phyloP scores from a whole-genome alignment of 2,888 invertebrate genomes.

The Microplitis manilae region DNA sequence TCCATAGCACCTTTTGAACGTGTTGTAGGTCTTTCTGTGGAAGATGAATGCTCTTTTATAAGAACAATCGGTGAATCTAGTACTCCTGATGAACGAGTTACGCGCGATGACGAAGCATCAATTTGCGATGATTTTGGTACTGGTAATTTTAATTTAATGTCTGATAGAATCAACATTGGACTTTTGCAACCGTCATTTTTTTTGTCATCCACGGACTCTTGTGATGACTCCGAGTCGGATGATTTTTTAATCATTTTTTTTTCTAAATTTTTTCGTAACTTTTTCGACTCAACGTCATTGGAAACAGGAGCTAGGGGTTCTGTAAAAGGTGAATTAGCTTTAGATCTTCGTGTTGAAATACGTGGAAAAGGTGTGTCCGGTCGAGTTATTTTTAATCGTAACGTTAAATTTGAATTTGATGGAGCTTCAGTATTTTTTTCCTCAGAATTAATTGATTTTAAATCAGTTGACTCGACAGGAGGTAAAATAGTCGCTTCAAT shows the following conservation, averaged over 20 bases:
- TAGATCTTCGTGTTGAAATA: slow-evolving; percentile 43
- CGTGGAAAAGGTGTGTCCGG: slow-evolving; percentile 63
- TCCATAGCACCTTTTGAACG: slow-evolving; percentile 55
- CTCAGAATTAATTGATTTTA: background rate
- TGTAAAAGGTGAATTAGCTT: slow-evolving; percentile 5
- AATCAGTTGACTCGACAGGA: background rate
- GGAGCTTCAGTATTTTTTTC: background rate
- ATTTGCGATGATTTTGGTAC: background rate
- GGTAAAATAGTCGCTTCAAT: background rate
- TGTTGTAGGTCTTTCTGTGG: slow-evolving; percentile 52
- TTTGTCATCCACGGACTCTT: slow-evolving; percentile 1
- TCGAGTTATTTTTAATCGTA: slow-evolving; percentile 45
- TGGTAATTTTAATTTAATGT: background rate
- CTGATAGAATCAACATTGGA: background rate
- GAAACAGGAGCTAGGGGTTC: slow-evolving; percentile 32
- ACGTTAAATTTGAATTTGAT: slow-evolving; percentile 29
- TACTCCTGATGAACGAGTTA: slow-evolving; percentile 47
- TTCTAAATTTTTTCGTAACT: background rate
- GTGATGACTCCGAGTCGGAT: slow-evolving; percentile 27
- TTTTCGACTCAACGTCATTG: slow-evolving; percentile 34
- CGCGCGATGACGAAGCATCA: slow-evolving; percentile 36
- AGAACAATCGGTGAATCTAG: slow-evolving; percentile 3
- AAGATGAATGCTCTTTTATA: slow-evolving; percentile 5
- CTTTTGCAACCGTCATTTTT: background rate
- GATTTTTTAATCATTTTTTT: slow-evolving; percentile 23